These are phyloP conservation scores for Anthopleura xanthogrammica DNA, from an alignment of 92 coral and sea anemone species.

Conservation along the genomic window DNA sequence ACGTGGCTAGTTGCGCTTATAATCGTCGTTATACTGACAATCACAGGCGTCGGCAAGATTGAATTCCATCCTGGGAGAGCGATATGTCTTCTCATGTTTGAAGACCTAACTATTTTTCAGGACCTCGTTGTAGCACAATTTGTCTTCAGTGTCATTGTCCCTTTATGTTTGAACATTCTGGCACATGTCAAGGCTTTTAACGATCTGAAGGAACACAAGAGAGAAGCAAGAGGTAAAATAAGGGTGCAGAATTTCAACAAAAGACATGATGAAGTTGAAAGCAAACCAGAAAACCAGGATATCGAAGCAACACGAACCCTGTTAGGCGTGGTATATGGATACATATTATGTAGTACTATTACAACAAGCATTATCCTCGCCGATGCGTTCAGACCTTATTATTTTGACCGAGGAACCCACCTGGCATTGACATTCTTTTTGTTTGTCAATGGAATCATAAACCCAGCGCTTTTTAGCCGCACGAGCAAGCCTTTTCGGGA, in stretches of 20 bases:
- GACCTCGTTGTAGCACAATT: slow-evolving; percentile 3
- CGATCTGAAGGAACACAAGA: slow-evolving; percentile 30
- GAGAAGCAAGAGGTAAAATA: slow-evolving; percentile 27
- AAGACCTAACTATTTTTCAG: neutral
- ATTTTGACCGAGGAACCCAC: slow-evolving; percentile 22
- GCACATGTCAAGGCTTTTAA: slow-evolving; percentile 17
- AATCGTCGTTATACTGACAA: slow-evolving; percentile 6
- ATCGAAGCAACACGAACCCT: slow-evolving; percentile 21
- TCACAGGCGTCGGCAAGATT: neutral
- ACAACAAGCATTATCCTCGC: slow-evolving; percentile 16
- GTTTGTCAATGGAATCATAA: slow-evolving; percentile 25
- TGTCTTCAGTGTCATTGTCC: slow-evolving; percentile 16
- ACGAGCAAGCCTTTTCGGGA: slow-evolving; percentile 28
- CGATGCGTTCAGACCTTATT: slow-evolving; percentile 23
- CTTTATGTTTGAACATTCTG: slow-evolving; percentile 12
- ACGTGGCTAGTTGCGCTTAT: slow-evolving; percentile 5
- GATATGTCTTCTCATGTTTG: slow-evolving; percentile 2
- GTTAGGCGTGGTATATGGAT: slow-evolving; percentile 13
- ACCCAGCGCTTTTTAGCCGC: slow-evolving; percentile 22
- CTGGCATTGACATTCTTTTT: slow-evolving; percentile 23
- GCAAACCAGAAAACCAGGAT: neutral
- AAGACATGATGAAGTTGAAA: slow-evolving; percentile 15
- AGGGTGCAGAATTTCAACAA: slow-evolving; percentile 18
- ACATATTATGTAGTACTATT: slow-evolving; percentile 8
- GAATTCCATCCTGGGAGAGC: slow-evolving; percentile 35